A percentile compares a stretch with the other conserved stretches of the same genome.
Evolutionary conservation across 2,797 vertebrate genomes (phyloP).

Genomic region (Gallirallus australis): DNA sequence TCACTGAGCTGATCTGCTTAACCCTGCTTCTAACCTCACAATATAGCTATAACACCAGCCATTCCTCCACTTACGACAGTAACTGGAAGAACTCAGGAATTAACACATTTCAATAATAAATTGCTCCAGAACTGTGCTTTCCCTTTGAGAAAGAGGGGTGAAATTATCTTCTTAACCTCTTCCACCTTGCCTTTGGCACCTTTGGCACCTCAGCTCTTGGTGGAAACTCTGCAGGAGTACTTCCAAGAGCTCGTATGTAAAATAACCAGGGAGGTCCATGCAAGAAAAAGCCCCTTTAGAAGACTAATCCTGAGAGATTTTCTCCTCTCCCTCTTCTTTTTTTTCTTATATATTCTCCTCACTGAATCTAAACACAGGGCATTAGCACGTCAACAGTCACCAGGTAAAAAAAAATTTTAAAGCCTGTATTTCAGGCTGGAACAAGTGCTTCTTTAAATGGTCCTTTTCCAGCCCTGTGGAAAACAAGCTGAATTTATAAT

Average conservation of each 20-base stretch:
- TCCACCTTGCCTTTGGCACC: not conserved
- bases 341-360: not conserved
- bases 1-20: not conserved
- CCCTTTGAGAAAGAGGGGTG: not conserved
- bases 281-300: not conserved
- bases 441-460: not conserved
- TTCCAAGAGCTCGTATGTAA: not conserved
- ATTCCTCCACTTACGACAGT: not conserved
- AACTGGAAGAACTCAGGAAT: not conserved
- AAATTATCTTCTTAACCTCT: not conserved
- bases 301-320: not conserved
- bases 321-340: not conserved
- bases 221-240: not conserved
- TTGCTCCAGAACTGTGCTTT: not conserved
- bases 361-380: not conserved
- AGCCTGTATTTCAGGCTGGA: not conserved
- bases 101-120: not conserved
- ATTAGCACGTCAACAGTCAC: not conserved
- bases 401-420: not conserved
- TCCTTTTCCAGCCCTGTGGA: not conserved
- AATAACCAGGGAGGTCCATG: not conserved
- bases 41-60: not conserved
- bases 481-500: slow-evolving; percentile 19
- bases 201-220: not conserved
- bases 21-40: not conserved